Evolutionary conservation across 1,140 invertebrate species (phyloP).

Genomic region (Druon quercuslanigerum): DNA sequence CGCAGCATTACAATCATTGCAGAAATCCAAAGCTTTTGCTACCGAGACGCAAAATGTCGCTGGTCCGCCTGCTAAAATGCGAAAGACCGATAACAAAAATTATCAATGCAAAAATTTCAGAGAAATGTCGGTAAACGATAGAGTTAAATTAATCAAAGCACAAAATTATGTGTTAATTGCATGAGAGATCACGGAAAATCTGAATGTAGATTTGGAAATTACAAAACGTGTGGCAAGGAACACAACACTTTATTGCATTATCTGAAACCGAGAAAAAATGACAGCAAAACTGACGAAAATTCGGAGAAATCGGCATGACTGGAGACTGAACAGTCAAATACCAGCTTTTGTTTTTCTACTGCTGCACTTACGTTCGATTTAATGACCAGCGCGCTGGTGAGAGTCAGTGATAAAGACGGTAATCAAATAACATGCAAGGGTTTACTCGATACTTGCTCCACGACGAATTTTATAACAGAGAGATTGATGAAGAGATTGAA

Average conservation of each 20-base stretch:
- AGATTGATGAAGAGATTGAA: not conserved
- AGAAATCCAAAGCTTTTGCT: no score
- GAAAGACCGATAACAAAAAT: no score
- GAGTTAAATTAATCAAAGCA: not conserved
- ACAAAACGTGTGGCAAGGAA: not conserved
- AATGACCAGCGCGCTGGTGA: conserved; percentile 25
- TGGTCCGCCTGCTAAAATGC: no score
- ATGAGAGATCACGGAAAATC: not conserved
- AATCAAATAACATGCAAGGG: not conserved
- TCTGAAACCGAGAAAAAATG: not conserved
- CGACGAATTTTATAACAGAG: conserved; percentile 30
- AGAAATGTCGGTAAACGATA: not conserved
- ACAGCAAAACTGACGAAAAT: conserved; percentile 43
- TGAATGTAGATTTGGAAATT: conserved; percentile 30
- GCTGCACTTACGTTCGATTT: not conserved
- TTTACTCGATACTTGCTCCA: not conserved
- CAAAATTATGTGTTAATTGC: conserved; percentile 10
- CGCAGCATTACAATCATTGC: no score
- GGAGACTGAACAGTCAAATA: not conserved
- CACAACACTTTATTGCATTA: not conserved
- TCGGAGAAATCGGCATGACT: not conserved
- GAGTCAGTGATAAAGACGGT: not conserved
- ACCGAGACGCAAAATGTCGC: no score
- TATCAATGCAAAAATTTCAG: not conserved
- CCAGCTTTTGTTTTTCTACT: not conserved